Conservation (phyloP, 1,140 invertebrate genomes). For the Elysia chlorotica region DNA sequence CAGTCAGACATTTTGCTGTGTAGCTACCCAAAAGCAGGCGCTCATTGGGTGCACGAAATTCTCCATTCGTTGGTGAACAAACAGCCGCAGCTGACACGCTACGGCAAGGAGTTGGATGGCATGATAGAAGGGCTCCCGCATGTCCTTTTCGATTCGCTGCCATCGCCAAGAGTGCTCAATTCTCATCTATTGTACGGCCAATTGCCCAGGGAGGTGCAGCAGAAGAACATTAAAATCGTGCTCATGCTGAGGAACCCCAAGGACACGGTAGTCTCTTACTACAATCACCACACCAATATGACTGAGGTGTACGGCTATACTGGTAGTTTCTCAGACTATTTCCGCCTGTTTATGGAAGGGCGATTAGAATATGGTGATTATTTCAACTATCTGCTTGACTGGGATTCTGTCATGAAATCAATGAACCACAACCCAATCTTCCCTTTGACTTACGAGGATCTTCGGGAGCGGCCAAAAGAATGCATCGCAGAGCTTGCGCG, state of each 20-base stretch:
- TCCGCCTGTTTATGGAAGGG: slow-evolving; percentile 11
- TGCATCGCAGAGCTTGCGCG: neutral
- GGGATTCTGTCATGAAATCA: neutral
- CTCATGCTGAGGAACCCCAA: slow-evolving; percentile 4
- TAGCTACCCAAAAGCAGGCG: slow-evolving; percentile 13
- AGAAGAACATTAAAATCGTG: slow-evolving; percentile 13
- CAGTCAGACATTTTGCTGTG: neutral
- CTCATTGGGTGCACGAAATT: slow-evolving; percentile 7
- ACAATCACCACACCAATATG: neutral
- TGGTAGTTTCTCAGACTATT: slow-evolving; percentile 3
- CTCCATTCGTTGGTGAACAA: neutral
- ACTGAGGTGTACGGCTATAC: neutral
- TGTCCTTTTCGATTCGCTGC: slow-evolving; percentile 2
- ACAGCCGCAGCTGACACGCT: neutral
- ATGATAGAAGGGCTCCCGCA: slow-evolving; percentile 2
- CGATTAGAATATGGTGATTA: slow-evolving; percentile 3
- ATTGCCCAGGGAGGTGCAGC: neutral
- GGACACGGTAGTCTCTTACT: slow-evolving; percentile 7
- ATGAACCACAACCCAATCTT: neutral
- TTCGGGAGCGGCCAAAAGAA: neutral
- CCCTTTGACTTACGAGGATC: neutral
- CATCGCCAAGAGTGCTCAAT: slow-evolving; percentile 9
- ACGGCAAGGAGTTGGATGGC: slow-evolving; percentile 4
- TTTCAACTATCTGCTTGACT: slow-evolving; percentile 6
- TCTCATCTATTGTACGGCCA: slow-evolving; percentile 1